phyloP scores from a whole-genome alignment of 2,797 vertebrate genomes.

The Lerista edwardsae region DNA sequence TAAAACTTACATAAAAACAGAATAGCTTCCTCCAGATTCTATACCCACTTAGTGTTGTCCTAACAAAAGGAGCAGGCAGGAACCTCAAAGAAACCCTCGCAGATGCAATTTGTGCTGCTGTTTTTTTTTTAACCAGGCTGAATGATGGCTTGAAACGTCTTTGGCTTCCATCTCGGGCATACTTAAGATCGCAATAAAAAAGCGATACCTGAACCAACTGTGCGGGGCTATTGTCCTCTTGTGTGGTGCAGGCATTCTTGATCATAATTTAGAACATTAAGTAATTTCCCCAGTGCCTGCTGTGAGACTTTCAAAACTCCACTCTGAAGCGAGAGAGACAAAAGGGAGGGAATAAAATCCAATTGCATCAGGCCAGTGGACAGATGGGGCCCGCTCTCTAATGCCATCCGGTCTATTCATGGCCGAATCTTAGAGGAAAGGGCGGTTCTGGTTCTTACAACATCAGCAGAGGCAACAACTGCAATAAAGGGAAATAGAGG shows the following conservation, averaged over 20 bases:
- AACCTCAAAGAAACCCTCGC: slow-evolving; percentile 64
- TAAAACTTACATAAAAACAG: slow-evolving; percentile 72
- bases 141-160: slow-evolving; percentile 64
- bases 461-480: neutral
- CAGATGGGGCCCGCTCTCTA: slow-evolving; percentile 85
- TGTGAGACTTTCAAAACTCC: slow-evolving; percentile 78
- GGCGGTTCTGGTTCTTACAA: slow-evolving; percentile 56
- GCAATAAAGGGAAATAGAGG: slow-evolving; percentile 39
- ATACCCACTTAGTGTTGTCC: slow-evolving; percentile 57
- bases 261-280: slow-evolving; percentile 73
- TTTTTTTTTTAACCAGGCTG: slow-evolving; percentile 64
- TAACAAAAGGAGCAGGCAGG: slow-evolving; percentile 66
- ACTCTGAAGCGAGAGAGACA: slow-evolving; percentile 79
- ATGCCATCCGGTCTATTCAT: slow-evolving; percentile 78
- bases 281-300: slow-evolving; percentile 69
- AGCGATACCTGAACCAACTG: slow-evolving; percentile 78
- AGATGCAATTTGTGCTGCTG: slow-evolving; percentile 69
- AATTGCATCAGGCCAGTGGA: slow-evolving; percentile 79
- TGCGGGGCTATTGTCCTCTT: slow-evolving; percentile 60
- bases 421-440: slow-evolving; percentile 52
- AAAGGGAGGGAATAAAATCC: slow-evolving; percentile 81
- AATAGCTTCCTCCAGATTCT: slow-evolving; percentile 61
- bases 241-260: slow-evolving; percentile 60
- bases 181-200: slow-evolving; percentile 65
- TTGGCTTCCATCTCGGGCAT: slow-evolving; percentile 67